phyloP scores from a whole-genome alignment of 2,113 vertebrate genomes.

The Larimichthys crocea region DNA sequence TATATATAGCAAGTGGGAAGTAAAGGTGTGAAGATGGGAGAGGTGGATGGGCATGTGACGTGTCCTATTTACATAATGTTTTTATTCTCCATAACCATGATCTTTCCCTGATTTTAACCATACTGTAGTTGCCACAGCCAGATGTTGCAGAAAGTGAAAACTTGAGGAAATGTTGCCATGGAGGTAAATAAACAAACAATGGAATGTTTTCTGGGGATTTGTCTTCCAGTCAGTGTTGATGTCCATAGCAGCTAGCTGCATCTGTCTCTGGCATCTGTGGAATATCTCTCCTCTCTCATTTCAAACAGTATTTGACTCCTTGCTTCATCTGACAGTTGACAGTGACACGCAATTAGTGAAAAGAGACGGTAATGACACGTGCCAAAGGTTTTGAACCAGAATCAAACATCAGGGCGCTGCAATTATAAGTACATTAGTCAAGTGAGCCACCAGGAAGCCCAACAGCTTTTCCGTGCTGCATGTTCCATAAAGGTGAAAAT shows the following conservation, averaged over 20 bases:
- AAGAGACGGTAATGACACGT: conserved; percentile 13
- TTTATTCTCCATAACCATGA: not conserved
- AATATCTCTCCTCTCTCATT: not conserved
- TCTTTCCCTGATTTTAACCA: not conserved
- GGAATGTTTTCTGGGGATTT: not conserved
- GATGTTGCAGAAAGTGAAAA: not conserved
- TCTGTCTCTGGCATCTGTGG: not conserved
- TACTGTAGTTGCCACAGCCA: not conserved
- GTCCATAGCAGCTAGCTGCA: not conserved
- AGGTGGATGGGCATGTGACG: not conserved
- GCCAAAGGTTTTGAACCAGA: conserved; percentile 29
- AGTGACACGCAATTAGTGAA: conserved; percentile 37
- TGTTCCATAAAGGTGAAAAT: not conserved
- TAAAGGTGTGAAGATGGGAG: not conserved
- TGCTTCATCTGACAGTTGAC: conserved; percentile 26
- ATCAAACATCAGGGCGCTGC: conserved; percentile 15
- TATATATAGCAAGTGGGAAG: not conserved
- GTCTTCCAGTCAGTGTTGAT: not conserved
- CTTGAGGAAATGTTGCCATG: not conserved
- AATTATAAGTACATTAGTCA: conserved; percentile 44
- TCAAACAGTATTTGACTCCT: not conserved
- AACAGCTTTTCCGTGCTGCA: conserved; percentile 5
- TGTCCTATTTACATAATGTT: not conserved
- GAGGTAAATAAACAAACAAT: not conserved
- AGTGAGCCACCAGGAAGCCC: conserved; percentile 14